phyloP scores from a whole-genome alignment of 2,888 invertebrate species.

The Drosophila prolongata region DNA sequence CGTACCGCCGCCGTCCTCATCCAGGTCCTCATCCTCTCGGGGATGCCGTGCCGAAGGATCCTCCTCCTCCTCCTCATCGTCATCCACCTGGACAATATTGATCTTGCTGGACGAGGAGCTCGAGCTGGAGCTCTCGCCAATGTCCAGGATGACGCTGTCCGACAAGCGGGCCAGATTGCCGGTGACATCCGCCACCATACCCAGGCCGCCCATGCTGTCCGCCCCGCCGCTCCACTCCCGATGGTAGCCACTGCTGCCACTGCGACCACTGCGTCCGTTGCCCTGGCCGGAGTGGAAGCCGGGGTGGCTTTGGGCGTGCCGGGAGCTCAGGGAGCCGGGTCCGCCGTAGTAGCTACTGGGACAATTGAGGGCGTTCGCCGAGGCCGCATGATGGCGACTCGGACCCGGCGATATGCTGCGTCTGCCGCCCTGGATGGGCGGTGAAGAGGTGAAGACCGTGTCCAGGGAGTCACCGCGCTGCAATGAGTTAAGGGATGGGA shows the following conservation, averaged over 20 bases:
- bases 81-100: slow-evolving; percentile 69
- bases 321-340: slow-evolving; percentile 58
- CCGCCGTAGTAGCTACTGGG: slow-evolving; percentile 64
- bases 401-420: slow-evolving; percentile 76
- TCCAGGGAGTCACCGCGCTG: slow-evolving; percentile 89
- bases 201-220: slow-evolving; percentile 43
- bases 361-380: slow-evolving; percentile 65
- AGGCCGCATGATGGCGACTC: slow-evolving; percentile 66
- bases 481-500: not conserved
- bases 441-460: slow-evolving; percentile 88
- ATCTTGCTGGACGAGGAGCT: slow-evolving; percentile 81
- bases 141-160: slow-evolving; percentile 83
- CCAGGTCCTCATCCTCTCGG: slow-evolving; percentile 61
- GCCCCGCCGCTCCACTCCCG: slow-evolving; percentile 63
- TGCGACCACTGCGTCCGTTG: slow-evolving; percentile 46
- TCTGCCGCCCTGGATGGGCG: slow-evolving; percentile 81
- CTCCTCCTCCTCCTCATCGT: slow-evolving; percentile 74
- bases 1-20: slow-evolving; percentile 75
- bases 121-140: slow-evolving; percentile 82
- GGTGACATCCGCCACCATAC: slow-evolving; percentile 79
- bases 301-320: slow-evolving; percentile 70
- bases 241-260: slow-evolving; percentile 52
- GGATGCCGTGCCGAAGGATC: slow-evolving; percentile 61
- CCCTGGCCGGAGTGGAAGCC: slow-evolving; percentile 64
- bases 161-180: slow-evolving; percentile 85